A percentile compares a stretch with the other conserved stretches of the same genome.
Evolutionary conservation across 2,888 invertebrate species (phyloP).

Genomic region (Spodoptera exigua): DNA sequence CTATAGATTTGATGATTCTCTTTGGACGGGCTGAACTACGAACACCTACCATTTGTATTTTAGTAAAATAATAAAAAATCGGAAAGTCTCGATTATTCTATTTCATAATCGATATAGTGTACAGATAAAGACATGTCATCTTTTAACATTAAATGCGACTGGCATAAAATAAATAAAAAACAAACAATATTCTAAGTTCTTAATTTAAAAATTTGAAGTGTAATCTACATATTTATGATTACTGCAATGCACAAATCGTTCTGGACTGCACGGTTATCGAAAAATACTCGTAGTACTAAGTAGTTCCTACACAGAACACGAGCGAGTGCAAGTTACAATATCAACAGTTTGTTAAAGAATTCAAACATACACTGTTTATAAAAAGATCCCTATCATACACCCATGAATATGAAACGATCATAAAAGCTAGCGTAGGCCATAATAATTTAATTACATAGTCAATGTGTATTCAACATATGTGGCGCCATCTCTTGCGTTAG

Average conservation of each 20-base stretch:
- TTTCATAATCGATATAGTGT: no score
- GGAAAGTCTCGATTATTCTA: no score
- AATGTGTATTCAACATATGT: slow-evolving; percentile 12
- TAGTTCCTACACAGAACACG: slow-evolving; percentile 22
- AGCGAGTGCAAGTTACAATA: slow-evolving; percentile 30
- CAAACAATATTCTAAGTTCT: slow-evolving; percentile 17
- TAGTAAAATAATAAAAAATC: no score
- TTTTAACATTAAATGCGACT: no score
- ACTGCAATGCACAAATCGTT: slow-evolving; percentile 9
- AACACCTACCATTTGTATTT: no score
- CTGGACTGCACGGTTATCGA: slow-evolving; percentile 11
- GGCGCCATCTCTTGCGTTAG: slow-evolving; percentile 52
- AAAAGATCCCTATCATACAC: slow-evolving; percentile 50
- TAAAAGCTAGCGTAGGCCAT: slow-evolving; percentile 53
- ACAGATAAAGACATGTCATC: no score
- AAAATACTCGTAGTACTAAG: no score
- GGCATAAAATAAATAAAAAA: slow-evolving; percentile 9
- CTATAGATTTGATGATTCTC: no score
- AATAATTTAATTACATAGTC: slow-evolving; percentile 45
- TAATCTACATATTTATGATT: slow-evolving; percentile 35
- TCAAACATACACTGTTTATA: slow-evolving; percentile 51
- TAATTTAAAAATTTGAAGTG: slow-evolving; percentile 25
- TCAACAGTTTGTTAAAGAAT: slow-evolving; percentile 42
- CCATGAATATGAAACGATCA: slow-evolving; percentile 56
- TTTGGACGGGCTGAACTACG: no score